Evolutionary conservation across 2,797 vertebrate species (phyloP).

Genomic region (Oreochromis mossambicus): DNA sequence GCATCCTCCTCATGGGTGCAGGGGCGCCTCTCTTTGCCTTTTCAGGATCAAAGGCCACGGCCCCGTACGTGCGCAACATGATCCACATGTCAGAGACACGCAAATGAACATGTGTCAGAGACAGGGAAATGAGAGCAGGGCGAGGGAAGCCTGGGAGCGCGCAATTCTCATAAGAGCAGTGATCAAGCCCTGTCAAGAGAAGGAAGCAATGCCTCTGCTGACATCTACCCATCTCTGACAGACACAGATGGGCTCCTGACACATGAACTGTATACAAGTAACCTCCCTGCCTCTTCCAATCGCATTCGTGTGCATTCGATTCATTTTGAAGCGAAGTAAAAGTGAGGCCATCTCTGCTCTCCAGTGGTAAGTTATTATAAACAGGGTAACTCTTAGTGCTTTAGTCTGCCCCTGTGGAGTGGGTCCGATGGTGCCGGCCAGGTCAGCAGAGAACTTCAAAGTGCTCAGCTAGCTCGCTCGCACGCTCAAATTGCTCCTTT

Average conservation of each 20-base stretch:
- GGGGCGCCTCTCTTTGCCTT: slow-evolving; percentile 44
- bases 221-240: slow-evolving; percentile 51
- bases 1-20: slow-evolving; percentile 44
- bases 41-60: slow-evolving; percentile 69
- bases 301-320: neutral
- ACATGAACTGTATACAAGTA: neutral
- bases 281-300: slow-evolving; percentile 10
- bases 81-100: slow-evolving; percentile 69
- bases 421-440: neutral
- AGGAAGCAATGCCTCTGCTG: slow-evolving; percentile 41
- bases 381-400: neutral
- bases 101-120: slow-evolving; percentile 76
- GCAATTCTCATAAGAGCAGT: slow-evolving; percentile 63
- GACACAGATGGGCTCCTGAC: slow-evolving; percentile 44
- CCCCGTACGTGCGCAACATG: slow-evolving; percentile 50
- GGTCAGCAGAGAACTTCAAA: slow-evolving; percentile 51
- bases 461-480: neutral
- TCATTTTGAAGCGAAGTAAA: slow-evolving; percentile 1
- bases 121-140: slow-evolving; percentile 63
- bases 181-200: slow-evolving; percentile 73
- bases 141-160: slow-evolving; percentile 49
- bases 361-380: slow-evolving; percentile 5
- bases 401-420: slow-evolving; percentile 3
- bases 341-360: slow-evolving; percentile 11
- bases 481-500: neutral